These are phyloP conservation scores for Gila orcuttii DNA, from an alignment of 2,113 vertebrate species.

Conservation along the genomic window DNA sequence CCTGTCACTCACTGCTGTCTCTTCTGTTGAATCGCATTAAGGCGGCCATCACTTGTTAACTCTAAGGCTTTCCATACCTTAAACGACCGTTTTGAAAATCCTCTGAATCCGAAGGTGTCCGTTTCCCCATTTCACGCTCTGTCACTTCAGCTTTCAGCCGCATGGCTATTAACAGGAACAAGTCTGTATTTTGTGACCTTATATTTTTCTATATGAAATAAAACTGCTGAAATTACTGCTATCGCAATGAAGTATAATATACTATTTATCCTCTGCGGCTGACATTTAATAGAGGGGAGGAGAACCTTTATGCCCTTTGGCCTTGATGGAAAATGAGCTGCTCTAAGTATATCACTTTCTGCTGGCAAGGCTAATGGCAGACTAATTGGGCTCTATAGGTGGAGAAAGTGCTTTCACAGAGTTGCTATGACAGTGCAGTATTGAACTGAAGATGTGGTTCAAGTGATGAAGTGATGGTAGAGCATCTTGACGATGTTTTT, in stretches of 20 bases:
- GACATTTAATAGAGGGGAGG: background rate
- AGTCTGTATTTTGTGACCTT: constrained; percentile 17
- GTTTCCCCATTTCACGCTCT: constrained; percentile 1
- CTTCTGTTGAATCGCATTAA: background rate
- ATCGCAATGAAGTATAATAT: constrained; percentile 1
- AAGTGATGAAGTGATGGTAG: background rate
- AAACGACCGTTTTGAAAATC: background rate
- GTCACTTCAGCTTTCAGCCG: background rate
- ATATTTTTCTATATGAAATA: constrained; percentile 33
- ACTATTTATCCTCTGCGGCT: background rate
- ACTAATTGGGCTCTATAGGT: constrained; percentile 4
- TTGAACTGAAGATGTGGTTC: background rate
- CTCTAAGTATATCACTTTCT: background rate
- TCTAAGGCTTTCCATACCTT: constrained; percentile 3
- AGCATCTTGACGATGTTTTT: background rate
- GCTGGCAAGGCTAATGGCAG: background rate
- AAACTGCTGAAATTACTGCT: background rate
- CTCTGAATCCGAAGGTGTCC: constrained; percentile 15
- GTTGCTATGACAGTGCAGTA: background rate
- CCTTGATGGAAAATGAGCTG: background rate
- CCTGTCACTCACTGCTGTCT: background rate
- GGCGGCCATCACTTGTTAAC: background rate
- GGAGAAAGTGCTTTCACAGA: too few relatives aligned
- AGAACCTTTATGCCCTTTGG: background rate
- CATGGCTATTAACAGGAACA: constrained; percentile 22